These are phyloP conservation scores for Trileptium ribeirensis DNA, from an alignment of 2,888 invertebrate genomes.

Conservation along the genomic window DNA sequence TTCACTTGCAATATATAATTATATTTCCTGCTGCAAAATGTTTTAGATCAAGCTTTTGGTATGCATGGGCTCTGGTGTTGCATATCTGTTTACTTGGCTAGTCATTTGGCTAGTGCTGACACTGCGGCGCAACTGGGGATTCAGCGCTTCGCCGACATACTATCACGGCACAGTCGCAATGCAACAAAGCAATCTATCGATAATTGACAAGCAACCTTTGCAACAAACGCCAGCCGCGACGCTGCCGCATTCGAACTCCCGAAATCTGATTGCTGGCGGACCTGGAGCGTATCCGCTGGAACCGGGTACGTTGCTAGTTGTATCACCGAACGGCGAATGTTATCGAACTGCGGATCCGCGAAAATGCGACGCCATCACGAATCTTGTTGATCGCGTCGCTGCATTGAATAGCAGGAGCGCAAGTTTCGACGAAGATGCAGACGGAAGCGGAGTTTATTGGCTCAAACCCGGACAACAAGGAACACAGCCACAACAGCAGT, in stretches of 20 bases:
- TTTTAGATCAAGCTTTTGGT: conserved; percentile 56
- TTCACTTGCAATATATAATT: no score
- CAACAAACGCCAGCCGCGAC: not conserved
- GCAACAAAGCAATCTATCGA: conserved; percentile 28
- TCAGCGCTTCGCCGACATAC: conserved; percentile 59
- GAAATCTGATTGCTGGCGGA: not conserved
- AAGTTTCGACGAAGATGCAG: not conserved
- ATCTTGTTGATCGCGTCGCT: conserved; percentile 36
- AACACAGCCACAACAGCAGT: not conserved
- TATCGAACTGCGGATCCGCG: conserved; percentile 27
- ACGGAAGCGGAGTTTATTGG: not conserved
- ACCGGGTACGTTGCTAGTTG: not conserved
- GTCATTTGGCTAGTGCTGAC: conserved; percentile 74
- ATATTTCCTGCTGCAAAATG: no score
- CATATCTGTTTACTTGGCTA: conserved; percentile 75
- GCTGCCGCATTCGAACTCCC: not conserved
- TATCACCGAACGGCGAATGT: conserved; percentile 37
- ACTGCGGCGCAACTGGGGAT: conserved; percentile 69
- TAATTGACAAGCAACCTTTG: conserved; percentile 8
- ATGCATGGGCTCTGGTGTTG: conserved; percentile 59
- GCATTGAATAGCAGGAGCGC: no score
- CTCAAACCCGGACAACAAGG: not conserved
- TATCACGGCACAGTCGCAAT: not conserved
- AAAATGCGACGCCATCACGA: conserved; percentile 40
- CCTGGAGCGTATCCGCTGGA: not conserved